phyloP scores from a whole-genome alignment of 2,113 vertebrate species.

The Catharus fuscescens region DNA sequence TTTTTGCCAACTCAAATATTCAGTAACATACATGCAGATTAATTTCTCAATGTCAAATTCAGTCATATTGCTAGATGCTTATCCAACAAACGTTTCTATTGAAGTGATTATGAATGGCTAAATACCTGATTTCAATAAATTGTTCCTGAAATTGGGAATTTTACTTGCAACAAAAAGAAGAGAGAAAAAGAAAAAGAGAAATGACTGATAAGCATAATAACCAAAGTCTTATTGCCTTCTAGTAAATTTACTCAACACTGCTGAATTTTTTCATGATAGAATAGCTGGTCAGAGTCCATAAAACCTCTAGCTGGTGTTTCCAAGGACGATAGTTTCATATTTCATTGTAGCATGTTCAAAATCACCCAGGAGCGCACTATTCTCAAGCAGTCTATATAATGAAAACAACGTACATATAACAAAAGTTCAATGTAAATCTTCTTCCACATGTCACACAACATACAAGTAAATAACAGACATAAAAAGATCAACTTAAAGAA shows the following conservation, averaged over 20 bases:
- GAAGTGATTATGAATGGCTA: conserved; percentile 53
- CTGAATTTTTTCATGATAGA: conserved; percentile 61
- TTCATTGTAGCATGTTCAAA: conserved; percentile 86
- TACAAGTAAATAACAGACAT: conserved; percentile 71
- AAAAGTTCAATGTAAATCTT: conserved; percentile 78
- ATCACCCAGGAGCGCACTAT: conserved; percentile 88
- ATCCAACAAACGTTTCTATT: conserved; percentile 68
- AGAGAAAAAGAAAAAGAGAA: conserved; percentile 60
- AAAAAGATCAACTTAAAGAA: conserved; percentile 32
- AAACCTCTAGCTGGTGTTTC: conserved; percentile 88
- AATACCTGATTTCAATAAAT: conserved; percentile 75
- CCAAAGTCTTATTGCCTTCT: conserved; percentile 76
- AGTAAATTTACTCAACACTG: conserved; percentile 65
- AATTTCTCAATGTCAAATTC: conserved; percentile 70
- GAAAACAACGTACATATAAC: conserved; percentile 86
- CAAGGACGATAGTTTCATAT: conserved; percentile 83
- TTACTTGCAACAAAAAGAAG: conserved; percentile 50
- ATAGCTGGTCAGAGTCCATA: conserved; percentile 76
- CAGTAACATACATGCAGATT: conserved; percentile 76
- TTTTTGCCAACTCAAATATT: conserved; percentile 74
- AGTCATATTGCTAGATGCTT: conserved; percentile 73
- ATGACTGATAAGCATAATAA: conserved; percentile 57
- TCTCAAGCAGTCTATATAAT: conserved; percentile 94
- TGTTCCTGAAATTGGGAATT: conserved; percentile 74
- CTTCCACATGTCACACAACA: conserved; percentile 64